Evolutionary conservation across 2,888 invertebrate genomes (phyloP).

Genomic region (Lycaena phlaeas): DNA sequence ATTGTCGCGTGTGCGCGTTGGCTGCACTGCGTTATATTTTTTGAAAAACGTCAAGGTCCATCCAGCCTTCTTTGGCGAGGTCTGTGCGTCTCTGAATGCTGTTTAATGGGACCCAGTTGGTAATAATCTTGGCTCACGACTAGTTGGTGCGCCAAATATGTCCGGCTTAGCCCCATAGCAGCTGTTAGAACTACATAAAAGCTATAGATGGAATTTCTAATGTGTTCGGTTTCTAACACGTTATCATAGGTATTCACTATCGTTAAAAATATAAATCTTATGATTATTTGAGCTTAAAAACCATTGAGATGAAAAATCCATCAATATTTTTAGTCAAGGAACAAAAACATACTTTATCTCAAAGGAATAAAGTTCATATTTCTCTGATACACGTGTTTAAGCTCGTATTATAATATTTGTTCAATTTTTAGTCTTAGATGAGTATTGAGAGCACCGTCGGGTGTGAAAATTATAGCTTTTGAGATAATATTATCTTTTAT

Average conservation of each 20-base stretch:
- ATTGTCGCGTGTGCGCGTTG: too few species aligned
- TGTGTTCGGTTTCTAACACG: too few species aligned
- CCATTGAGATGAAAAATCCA: constrained; percentile 14
- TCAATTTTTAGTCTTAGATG: not conserved
- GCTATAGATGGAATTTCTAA: too few species aligned
- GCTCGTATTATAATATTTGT: not conserved
- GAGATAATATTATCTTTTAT: not conserved
- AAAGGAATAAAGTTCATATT: not conserved
- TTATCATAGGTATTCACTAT: not conserved
- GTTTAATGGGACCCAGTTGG: too few species aligned
- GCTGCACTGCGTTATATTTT: too few species aligned
- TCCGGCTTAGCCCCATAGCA: too few species aligned
- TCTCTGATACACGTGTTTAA: not conserved
- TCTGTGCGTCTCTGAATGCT: too few species aligned
- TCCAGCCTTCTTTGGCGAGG: too few species aligned
- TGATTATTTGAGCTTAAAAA: constrained; percentile 16
- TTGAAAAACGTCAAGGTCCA: too few species aligned
- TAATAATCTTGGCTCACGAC: too few species aligned
- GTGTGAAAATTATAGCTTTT: constrained; percentile 3
- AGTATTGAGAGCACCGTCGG: constrained; percentile 5
- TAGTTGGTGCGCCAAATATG: too few species aligned
- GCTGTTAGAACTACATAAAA: too few species aligned
- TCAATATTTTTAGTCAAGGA: not conserved
- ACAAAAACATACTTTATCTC: not conserved
- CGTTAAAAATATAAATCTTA: constrained; percentile 14